Base-by-base conservation (phyloP, 37 sponge, comb jelly and placozoan species). In the Ephydatia muelleri region DNA sequence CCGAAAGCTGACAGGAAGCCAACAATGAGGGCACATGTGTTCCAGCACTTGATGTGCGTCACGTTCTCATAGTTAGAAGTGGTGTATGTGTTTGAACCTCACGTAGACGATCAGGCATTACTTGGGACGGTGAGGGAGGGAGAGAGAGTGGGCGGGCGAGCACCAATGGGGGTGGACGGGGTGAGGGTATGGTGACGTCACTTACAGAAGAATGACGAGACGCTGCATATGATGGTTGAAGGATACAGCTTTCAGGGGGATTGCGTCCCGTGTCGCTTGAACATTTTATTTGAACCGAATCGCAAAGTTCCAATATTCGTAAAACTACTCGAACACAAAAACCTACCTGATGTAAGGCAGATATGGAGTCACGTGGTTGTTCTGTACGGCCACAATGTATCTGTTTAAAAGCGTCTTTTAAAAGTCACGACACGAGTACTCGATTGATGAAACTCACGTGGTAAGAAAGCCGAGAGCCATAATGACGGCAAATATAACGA, bases 181-280 rank as follows among this genome's bases (percentile, higher is more conserved):
- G n/a, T n/a, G n/a, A n/a, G 21, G 34, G 23, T 23, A 3, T 23
- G 3, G 3, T 73, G 30, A 32, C 12, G 35, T 30, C 14, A 64
- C 83, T 70, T 78, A 91, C 92, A 71, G 11, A 92, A 2, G 26
- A 79, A 35, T 43, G 88, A 70, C 72, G 70, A 73, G 3, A 88
- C 47, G 39, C 43, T 78, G 39, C 92, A 89, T 3, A 93, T 27
- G 0, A 93, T 32, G 16, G 87, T 68, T 37, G 89, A 93, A 11
- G n/a, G n/a, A 93, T 65, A 79, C 93, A 93, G 73, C 93, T 93
- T 74, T 93, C 93, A 1, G 93, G 93, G 5, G 82, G 84, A 19
- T 79, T 73, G 31, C 80, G 84, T 5, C 93, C 93, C 19, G 93
- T 93, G 48, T 93, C 93, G 83, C 92, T 91, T 70, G 1, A 72